Conservation (phyloP, 2,113 vertebrate species). For the Chascanopsetta lugubris region DNA sequence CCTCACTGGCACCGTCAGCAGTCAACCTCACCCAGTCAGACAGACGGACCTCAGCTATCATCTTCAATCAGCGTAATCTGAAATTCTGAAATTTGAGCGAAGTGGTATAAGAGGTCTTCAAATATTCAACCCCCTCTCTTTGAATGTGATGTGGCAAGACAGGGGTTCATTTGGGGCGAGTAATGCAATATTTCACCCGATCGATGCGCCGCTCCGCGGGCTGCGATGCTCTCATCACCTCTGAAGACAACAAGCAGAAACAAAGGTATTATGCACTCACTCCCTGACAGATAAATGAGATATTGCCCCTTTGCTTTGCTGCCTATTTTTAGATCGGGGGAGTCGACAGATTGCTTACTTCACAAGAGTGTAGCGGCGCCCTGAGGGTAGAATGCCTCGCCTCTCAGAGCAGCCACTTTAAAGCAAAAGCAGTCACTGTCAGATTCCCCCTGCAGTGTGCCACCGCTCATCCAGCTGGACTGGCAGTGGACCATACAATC, state of each 20-base stretch:
- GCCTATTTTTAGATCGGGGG: constrained; percentile 62
- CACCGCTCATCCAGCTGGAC: constrained; percentile 26
- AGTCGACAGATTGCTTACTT: constrained; percentile 65
- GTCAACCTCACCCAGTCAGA: too few species aligned
- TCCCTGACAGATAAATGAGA: constrained; percentile 60
- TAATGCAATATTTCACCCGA: constrained; percentile 38
- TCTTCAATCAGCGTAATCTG: constrained; percentile 26
- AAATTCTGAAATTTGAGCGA: constrained; percentile 36
- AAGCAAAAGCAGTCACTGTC: constrained; percentile 61
- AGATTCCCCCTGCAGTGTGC: constrained; percentile 36
- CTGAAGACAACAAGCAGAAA: constrained; percentile 47
- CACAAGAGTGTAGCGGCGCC: constrained; percentile 40
- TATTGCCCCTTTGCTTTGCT: constrained; percentile 52
- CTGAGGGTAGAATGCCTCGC: constrained; percentile 22
- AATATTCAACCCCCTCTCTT: constrained; percentile 23
- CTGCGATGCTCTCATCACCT: constrained; percentile 38
- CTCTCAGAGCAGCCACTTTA: constrained; percentile 45
- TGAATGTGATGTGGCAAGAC: constrained; percentile 49
- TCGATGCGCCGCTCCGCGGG: constrained; percentile 33
- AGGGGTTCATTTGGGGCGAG: constrained; percentile 16
- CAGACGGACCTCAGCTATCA: constrained; percentile 28
- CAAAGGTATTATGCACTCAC: constrained; percentile 38
- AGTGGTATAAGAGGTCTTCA: constrained; percentile 32
- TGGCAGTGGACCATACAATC: constrained; percentile 26
- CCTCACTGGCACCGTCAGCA: background rate